These are phyloP conservation scores for Iselma pallidipennis DNA, from an alignment of 2,888 invertebrate species.

Conservation along the genomic window DNA sequence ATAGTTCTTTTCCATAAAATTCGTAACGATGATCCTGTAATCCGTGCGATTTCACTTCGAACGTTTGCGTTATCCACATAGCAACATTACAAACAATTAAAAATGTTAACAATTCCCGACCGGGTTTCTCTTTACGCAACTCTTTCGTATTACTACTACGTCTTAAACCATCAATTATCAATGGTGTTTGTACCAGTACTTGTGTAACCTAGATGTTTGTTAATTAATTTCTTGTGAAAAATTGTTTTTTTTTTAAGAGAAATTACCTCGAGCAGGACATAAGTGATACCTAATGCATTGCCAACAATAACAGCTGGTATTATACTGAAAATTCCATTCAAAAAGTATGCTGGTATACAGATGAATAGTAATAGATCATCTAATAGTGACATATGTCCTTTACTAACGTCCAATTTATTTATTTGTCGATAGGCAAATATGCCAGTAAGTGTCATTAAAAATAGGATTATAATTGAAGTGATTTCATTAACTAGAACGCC, in stretches of 20 bases:
- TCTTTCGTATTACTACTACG: constrained; percentile 70
- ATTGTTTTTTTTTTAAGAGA: background rate
- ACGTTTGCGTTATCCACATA: constrained; percentile 77
- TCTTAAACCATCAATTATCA: constrained; percentile 73
- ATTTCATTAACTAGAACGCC: background rate
- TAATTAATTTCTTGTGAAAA: background rate
- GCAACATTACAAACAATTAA: constrained; percentile 75
- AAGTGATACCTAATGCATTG: constrained; percentile 31
- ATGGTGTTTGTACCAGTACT: constrained; percentile 73
- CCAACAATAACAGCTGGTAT: constrained; percentile 61
- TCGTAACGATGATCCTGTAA: constrained; percentile 63
- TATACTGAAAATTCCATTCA: constrained; percentile 70
- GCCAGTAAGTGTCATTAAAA: constrained; percentile 62
- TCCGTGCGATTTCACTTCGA: constrained; percentile 64
- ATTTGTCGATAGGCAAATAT: constrained; percentile 67
- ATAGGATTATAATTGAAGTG: constrained; percentile 61
- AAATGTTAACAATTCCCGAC: constrained; percentile 76
- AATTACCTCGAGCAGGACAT: constrained; percentile 38
- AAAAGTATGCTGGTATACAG: constrained; percentile 73
- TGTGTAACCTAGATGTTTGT: constrained; percentile 65
- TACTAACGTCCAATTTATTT: constrained; percentile 67
- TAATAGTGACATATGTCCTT: constrained; percentile 65
- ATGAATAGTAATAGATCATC: constrained; percentile 73
- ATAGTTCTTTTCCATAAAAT: constrained; percentile 70
- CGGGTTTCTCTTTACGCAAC: constrained; percentile 70